These are phyloP conservation scores for Chironomus tentans DNA, from an alignment of 2,888 invertebrate species.

Conservation along the genomic window DNA sequence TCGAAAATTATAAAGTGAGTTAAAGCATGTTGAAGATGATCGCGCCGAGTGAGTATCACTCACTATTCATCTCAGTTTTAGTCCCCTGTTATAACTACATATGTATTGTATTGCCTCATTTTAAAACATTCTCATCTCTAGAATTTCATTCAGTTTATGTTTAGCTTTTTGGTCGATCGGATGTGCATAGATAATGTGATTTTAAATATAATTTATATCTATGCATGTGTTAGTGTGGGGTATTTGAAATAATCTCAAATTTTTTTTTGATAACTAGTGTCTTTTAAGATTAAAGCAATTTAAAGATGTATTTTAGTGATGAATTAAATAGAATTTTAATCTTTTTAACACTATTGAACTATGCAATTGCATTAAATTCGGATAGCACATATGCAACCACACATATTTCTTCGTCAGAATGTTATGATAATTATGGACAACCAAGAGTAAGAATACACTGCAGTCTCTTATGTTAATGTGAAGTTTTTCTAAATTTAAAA, in stretches of 20 bases:
- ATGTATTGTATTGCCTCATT: neutral
- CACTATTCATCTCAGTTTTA: no score
- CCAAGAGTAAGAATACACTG: slow-evolving; percentile 43
- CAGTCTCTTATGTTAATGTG: no score
- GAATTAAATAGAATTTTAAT: neutral
- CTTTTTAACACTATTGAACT: neutral
- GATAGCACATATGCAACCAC: slow-evolving; percentile 23
- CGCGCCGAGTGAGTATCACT: no score
- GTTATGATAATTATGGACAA: slow-evolving; percentile 48
- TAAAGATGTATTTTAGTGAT: neutral
- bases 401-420: slow-evolving; percentile 34
- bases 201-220: neutral
- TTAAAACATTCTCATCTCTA: neutral
- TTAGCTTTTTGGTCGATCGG: slow-evolving; percentile 15
- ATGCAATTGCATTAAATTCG: neutral
- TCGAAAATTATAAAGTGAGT: no score
- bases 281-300: neutral
- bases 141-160: slow-evolving; percentile 16
- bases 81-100: neutral
- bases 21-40: no score
- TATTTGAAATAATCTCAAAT: slow-evolving; percentile 17
- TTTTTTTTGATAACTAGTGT: slow-evolving; percentile 16
- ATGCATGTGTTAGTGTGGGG: slow-evolving; percentile 17
- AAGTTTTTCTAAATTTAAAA: neutral
- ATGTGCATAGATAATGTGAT: slow-evolving; percentile 5